Base-by-base conservation (phyloP, 2,888 invertebrate genomes). In the Allygus modestus region DNA sequence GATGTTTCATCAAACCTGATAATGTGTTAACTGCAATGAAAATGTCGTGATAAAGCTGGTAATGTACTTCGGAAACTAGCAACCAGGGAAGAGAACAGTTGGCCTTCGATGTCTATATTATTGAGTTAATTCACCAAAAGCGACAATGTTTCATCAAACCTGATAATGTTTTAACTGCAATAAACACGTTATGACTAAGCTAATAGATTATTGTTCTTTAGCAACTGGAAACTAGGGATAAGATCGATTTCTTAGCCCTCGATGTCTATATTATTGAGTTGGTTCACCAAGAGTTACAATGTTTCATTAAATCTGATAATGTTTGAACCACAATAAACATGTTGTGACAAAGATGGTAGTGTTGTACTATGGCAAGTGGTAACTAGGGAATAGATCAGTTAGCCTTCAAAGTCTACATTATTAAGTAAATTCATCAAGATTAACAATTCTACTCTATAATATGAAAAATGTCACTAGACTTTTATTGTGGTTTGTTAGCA, bases 221-320 rank as follows among this genome's bases (percentile, higher is more conserved):
- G n/a, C n/a, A n/a, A n/a, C n/a, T 79, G 37, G 58, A 33, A 79
- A 79, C 31, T 28, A 28, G 51, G 77, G 46, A 77, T 58, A 54
- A 54, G 54, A 79, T 33, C 46, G 26, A 51, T 51, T n/a, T n/a
- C n/a, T n/a, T 26, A 77, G 51, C 12, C 28, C 4, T 7, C 75
- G 51, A 77, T 31, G 77, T 46, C 77, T 77, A n/a, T 79, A 58
- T 79, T 33, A 58, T 79, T 79, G 79, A 33, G 79, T 20, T 58
- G 31, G 20, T 12, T 1, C 17, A 31, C 46, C 65, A 15, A 65
- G 65, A 9, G n/a, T n/a, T 2, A 51, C n/a, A n/a, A 51, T 51
- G 9, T 51, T 51, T n/a, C n/a, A 5, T 51, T 12, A 51, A 51
- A n/a, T 1, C 17, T 51, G 51, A 11, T 51, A 51, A n/a, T 51